These are phyloP conservation scores for Nymphalis io DNA, from an alignment of 1,140 invertebrate species.

Conservation along the genomic window DNA sequence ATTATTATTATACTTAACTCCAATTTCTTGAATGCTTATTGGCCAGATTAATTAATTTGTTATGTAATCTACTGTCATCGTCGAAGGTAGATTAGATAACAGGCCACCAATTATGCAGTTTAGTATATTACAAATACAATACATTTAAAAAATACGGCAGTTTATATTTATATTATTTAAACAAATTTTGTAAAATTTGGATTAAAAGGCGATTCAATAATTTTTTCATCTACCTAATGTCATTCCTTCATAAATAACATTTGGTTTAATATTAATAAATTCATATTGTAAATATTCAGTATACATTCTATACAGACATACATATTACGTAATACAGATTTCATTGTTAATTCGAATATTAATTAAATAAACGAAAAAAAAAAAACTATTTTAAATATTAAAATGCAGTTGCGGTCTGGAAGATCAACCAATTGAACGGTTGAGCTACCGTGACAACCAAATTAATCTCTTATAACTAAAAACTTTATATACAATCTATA, in stretches of 20 bases:
- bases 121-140: no score
- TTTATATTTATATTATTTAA: no score
- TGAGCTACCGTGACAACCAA: not conserved
- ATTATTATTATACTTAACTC: no score
- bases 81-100: no score
- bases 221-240: not conserved
- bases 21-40: no score
- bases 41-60: no score
- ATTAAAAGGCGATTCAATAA: not conserved
- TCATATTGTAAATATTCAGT: not conserved
- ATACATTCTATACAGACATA: not conserved
- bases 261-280: not conserved
- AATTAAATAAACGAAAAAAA: not conserved
- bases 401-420: not conserved
- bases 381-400: not conserved
- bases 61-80: no score
- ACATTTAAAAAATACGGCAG: no score
- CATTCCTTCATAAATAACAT: not conserved
- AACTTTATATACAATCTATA: constrained; percentile 38
- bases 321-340: no score
- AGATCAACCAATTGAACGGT: not conserved
- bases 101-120: no score
- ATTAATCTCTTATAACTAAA: not conserved
- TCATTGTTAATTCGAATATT: not conserved
- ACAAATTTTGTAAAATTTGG: not conserved